Conservation (phyloP, 2,113 vertebrate species). For the Scomber colias region DNA sequence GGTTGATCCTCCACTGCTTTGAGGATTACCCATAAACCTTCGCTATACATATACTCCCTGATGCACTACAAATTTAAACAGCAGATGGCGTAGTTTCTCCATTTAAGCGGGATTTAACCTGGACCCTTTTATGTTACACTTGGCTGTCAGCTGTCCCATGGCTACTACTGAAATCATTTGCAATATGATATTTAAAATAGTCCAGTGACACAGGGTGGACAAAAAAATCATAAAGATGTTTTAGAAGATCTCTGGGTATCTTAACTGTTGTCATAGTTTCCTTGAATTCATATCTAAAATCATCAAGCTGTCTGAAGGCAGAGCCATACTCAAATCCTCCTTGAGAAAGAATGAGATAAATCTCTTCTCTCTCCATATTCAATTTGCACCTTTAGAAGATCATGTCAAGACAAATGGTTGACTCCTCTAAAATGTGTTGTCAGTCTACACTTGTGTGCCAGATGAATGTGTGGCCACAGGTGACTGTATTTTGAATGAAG, state of each 20-base stretch:
- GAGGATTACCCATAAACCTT: no score
- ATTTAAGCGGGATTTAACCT: no score
- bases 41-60: no score
- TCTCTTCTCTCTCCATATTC: slow-evolving; percentile 70
- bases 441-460: slow-evolving; percentile 71
- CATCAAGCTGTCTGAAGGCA: slow-evolving; percentile 83
- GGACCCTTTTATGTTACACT: not conserved
- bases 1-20: no score
- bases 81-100: slow-evolving; percentile 28
- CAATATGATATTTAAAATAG: slow-evolving; percentile 79
- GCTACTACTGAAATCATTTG: slow-evolving; percentile 86
- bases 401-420: slow-evolving; percentile 74
- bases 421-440: slow-evolving; percentile 77
- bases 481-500: slow-evolving; percentile 86
- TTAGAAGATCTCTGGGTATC: slow-evolving; percentile 77
- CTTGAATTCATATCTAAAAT: slow-evolving; percentile 86
- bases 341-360: slow-evolving; percentile 84
- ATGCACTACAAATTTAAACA: no score
- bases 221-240: slow-evolving; percentile 83
- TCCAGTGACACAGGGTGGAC: slow-evolving; percentile 90
- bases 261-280: slow-evolving; percentile 86
- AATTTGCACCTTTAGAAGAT: slow-evolving; percentile 84
- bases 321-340: slow-evolving; percentile 88
- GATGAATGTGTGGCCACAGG: slow-evolving; percentile 79
- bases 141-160: slow-evolving; percentile 45